These are phyloP conservation scores for Goniozus legneri DNA, from an alignment of 1,140 invertebrate genomes.

Conservation along the genomic window DNA sequence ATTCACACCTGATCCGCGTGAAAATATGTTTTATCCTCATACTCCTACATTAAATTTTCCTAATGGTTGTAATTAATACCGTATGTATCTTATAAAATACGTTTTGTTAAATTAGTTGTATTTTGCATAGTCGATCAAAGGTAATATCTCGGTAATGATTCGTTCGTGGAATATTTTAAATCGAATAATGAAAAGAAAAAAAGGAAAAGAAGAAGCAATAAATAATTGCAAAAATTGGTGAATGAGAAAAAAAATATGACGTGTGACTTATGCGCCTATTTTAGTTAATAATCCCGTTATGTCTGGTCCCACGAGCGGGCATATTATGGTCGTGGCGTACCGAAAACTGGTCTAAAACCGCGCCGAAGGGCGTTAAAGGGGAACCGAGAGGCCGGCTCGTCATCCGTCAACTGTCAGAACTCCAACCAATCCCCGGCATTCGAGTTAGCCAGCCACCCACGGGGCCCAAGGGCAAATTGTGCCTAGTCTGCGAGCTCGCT, in stretches of 20 bases:
- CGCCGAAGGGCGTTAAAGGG: slow-evolving; percentile 30
- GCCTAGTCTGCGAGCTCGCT: slow-evolving; percentile 21
- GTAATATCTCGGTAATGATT: too few species aligned
- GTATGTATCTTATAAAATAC: too few species aligned
- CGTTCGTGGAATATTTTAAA: too few species aligned
- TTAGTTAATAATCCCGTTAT: slow-evolving; percentile 43
- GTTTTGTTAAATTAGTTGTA: too few species aligned
- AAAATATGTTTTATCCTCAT: too few species aligned
- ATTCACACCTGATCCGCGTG: too few species aligned
- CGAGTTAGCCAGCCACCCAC: slow-evolving; percentile 41
- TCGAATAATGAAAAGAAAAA: too few species aligned
- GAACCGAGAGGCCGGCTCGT: slow-evolving; percentile 47
- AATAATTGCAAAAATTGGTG: slow-evolving; percentile 1
- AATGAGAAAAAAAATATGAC: background rate
- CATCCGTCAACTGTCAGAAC: slow-evolving; percentile 53
- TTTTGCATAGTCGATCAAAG: too few species aligned
- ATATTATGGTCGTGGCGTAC: slow-evolving; percentile 34
- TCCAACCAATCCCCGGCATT: slow-evolving; percentile 46
- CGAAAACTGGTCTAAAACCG: slow-evolving; percentile 16
- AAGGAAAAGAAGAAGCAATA: slow-evolving; percentile 3
- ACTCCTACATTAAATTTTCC: too few species aligned
- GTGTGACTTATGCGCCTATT: slow-evolving; percentile 33
- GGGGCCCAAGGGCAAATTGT: slow-evolving; percentile 36
- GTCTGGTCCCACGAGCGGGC: slow-evolving; percentile 20
- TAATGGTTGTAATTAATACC: too few species aligned